phyloP scores from a whole-genome alignment of 1,140 invertebrate species.

The Scylla paramamosain region DNA sequence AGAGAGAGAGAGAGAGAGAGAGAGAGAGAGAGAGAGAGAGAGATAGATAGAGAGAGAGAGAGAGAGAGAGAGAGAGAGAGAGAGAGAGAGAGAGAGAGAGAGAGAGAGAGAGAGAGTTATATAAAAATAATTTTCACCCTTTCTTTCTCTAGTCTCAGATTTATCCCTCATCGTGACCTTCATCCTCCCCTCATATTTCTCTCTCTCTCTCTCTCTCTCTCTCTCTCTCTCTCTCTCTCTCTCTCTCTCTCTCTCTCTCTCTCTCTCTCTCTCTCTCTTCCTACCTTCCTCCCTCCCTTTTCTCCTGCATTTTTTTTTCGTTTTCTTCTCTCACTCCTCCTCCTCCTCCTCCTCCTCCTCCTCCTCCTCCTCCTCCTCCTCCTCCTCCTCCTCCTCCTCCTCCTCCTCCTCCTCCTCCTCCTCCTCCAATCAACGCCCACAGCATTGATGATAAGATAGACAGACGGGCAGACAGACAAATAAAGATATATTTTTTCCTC shows the following conservation, averaged over 20 bases:
- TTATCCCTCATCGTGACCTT: too few relatives aligned
- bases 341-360: not conserved
- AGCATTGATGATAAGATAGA: not conserved
- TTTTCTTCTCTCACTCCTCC: too few relatives aligned
- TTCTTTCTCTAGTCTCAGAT: too few relatives aligned
- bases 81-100: too few relatives aligned
- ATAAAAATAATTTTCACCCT: too few relatives aligned
- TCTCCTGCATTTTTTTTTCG: not conserved
- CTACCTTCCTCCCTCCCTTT: not conserved
- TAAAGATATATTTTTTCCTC: not conserved
- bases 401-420: not conserved
- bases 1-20: too few relatives aligned
- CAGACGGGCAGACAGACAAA: not conserved
- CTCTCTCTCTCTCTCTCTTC: not conserved
- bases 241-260: constrained; percentile 42
- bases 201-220: constrained; percentile 59
- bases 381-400: not conserved
- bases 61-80: too few relatives aligned
- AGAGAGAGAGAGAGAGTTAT: too few relatives aligned
- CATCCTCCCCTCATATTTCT: not conserved
- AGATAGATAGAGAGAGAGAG: too few relatives aligned
- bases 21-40: too few relatives aligned
- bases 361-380: not conserved
- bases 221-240: constrained; percentile 63
- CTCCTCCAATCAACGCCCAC: not conserved